Evolutionary conservation across 2,888 invertebrate species (phyloP).

Genomic region (Caradrina kadenii): DNA sequence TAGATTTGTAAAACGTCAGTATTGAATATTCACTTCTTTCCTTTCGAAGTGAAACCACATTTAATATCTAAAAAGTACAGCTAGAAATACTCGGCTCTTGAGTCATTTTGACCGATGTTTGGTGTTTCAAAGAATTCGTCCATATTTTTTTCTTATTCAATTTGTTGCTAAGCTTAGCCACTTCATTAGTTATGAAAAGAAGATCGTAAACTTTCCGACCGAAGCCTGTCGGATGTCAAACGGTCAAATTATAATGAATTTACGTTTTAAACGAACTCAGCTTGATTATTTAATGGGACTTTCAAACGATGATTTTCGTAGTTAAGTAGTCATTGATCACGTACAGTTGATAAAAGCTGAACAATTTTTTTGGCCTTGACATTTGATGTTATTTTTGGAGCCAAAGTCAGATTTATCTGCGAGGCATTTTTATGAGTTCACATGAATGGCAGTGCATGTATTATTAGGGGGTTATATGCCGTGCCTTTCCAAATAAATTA

Average conservation of each 20-base stretch:
- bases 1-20: not conserved
- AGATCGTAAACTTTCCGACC: slow-evolving; percentile 47
- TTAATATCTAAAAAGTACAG: slow-evolving; percentile 30
- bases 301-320: slow-evolving; percentile 34
- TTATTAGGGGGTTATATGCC: slow-evolving; percentile 12
- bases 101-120: slow-evolving; percentile 23
- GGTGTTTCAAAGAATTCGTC: not conserved
- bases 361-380: slow-evolving; percentile 22
- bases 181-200: slow-evolving; percentile 46
- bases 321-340: slow-evolving; percentile 36
- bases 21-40: not conserved
- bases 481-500: slow-evolving; percentile 1
- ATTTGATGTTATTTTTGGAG: slow-evolving; percentile 29
- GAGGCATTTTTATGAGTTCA: slow-evolving; percentile 17
- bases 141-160: slow-evolving; percentile 13
- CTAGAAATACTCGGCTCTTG: slow-evolving; percentile 31
- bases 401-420: slow-evolving; percentile 20
- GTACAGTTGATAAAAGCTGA: slow-evolving; percentile 19
- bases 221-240: slow-evolving; percentile 40
- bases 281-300: slow-evolving; percentile 42
- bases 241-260: slow-evolving; percentile 50
- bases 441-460: slow-evolving; percentile 24
- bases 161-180: slow-evolving; percentile 31
- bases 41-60: slow-evolving; percentile 16
- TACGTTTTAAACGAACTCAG: slow-evolving; percentile 31